These are phyloP conservation scores for Paramisgurnus dabryanus DNA, from an alignment of 2,113 vertebrate genomes.

Conservation along the genomic window DNA sequence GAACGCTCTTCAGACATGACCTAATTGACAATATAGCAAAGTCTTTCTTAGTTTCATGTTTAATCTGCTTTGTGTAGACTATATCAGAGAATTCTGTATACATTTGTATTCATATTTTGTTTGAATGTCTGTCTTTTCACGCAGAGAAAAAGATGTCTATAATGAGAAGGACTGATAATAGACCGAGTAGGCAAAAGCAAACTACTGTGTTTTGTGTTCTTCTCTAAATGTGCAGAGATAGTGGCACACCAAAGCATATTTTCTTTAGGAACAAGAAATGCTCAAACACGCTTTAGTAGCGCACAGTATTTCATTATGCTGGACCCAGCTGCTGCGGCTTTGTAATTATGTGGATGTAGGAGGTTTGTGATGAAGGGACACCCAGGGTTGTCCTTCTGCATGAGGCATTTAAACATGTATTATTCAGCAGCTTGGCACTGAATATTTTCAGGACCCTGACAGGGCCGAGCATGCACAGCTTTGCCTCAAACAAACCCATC, in stretches of 20 bases:
- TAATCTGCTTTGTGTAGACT: too few relatives aligned
- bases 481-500: conserved; percentile 13
- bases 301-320: conserved; percentile 17
- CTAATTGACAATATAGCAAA: too few relatives aligned
- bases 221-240: not conserved
- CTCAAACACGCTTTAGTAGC: not conserved
- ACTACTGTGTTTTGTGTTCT: not conserved
- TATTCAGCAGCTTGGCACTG: conserved; percentile 34
- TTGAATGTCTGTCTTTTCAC: not conserved
- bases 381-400: conserved; percentile 25
- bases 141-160: too few relatives aligned
- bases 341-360: conserved; percentile 34
- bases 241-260: not conserved
- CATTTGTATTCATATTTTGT: too few relatives aligned
- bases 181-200: not conserved
- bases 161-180: not conserved
- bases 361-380: conserved; percentile 31
- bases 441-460: conserved; percentile 29
- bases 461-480: not conserved
- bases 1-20: too few relatives aligned
- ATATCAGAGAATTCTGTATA: too few relatives aligned
- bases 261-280: conserved; percentile 1
- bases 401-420: conserved; percentile 35
- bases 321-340: conserved; percentile 35
- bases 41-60: too few relatives aligned